Evolutionary conservation across 2,797 vertebrate species (phyloP), one percentile per base, ranked within the genome.

Genomic region (Paratrypauchen microcephalus): DNA sequence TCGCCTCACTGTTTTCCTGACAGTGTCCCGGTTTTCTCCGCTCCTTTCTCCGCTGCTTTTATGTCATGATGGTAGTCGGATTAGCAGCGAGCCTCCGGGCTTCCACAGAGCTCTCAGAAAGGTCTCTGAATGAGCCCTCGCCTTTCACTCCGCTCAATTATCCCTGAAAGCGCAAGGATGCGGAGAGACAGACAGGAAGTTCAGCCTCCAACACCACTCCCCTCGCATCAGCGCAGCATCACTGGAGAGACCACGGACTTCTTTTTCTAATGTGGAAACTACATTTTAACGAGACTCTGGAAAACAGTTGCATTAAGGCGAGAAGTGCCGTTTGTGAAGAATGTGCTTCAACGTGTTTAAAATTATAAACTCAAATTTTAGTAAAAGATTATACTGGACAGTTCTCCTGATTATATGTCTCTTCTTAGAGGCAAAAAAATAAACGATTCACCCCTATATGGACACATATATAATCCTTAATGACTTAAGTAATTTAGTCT

Each of bases 141-240:
- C 62, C 76, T 83, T 83, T 80, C 80, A 77, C 77, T 62, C 76
- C 70, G 60, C 76, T 77, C 79, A 74, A 16, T 84, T 84, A 79
- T 79, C 79, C 72, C 75, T 84, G 76, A 77, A 19, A 71, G 81
- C 79, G 39, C 69, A 54, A 71, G 62, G 75, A 79, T 36, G 77
- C 64, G 60, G 73, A 75, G 76, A 83, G 74, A 74, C 72, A 77
- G 82, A 83, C 78, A 86, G 88, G 84, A 87, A 82, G 82, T 77
- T 82, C 76, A 76, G 76, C 80, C 83, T 77, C 76, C 81, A 83
- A 62, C 75, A 70, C 1, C 71, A 30, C 65, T 50, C 72, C 2
- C 26, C 61, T 0, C 65, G 18, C 71, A 21, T 71, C 72, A 12
- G 45, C 48, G 9, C 66, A 61, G 7, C 45, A 66, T 2, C 70